phyloP scores from a whole-genome alignment of 2,113 vertebrate genomes.

The Lophura nycthemera region DNA sequence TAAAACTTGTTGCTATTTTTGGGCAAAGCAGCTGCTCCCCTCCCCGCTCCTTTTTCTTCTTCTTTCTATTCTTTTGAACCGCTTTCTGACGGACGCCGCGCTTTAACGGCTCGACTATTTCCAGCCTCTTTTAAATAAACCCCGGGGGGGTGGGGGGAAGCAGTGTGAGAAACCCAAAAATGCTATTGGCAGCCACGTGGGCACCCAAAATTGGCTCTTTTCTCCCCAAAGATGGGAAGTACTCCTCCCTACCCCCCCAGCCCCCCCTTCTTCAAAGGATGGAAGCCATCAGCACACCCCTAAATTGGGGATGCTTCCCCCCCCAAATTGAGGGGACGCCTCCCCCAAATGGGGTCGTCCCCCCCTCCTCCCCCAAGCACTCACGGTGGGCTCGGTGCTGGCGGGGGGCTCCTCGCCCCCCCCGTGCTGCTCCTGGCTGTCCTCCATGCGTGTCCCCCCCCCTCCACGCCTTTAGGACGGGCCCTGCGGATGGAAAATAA shows the following conservation, averaged over 20 bases:
- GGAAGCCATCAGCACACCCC: background rate
- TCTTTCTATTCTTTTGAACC: background rate
- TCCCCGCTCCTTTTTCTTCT: background rate
- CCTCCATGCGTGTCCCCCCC: background rate
- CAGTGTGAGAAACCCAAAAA: background rate
- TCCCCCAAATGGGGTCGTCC: background rate
- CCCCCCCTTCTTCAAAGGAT: too few relatives aligned
- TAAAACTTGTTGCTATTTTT: slow-evolving; percentile 74
- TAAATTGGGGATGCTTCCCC: background rate
- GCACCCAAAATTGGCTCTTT: background rate
- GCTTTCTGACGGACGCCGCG: background rate
- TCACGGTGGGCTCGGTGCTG: background rate
- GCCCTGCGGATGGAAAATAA: background rate
- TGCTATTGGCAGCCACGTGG: background rate
- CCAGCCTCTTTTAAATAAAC: background rate
- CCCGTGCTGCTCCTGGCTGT: too few relatives aligned
- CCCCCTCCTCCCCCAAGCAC: background rate
- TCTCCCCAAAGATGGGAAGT: background rate
- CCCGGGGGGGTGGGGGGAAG: background rate
- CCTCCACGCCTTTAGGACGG: background rate
- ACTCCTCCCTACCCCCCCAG: background rate
- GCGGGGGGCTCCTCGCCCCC: background rate
- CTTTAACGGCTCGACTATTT: background rate
- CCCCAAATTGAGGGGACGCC: background rate
- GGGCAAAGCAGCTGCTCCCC: slow-evolving; percentile 60